Conservation (phyloP, 1,140 invertebrate genomes). For the Diabrotica undecimpunctata region DNA sequence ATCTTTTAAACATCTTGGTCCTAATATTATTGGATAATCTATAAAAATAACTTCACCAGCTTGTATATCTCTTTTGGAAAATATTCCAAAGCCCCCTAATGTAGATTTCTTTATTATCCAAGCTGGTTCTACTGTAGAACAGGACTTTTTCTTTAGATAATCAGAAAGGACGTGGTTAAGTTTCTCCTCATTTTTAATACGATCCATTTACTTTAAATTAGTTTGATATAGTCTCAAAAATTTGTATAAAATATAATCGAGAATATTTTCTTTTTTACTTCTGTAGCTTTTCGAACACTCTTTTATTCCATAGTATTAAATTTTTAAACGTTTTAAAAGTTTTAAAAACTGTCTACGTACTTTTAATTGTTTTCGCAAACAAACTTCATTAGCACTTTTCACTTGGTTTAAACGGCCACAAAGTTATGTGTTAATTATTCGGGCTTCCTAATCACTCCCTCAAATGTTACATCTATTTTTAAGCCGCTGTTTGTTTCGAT, state of each 20-base stretch:
- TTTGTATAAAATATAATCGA: too few relatives aligned
- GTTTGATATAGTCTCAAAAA: too few relatives aligned
- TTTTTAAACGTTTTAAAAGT: too few relatives aligned
- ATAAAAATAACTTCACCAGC: slow-evolving; percentile 64
- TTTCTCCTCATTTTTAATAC: slow-evolving; percentile 11
- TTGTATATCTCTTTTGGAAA: slow-evolving; percentile 60
- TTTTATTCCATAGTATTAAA: too few relatives aligned
- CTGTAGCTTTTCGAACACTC: too few relatives aligned
- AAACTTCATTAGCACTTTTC: background rate
- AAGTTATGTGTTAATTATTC: background rate
- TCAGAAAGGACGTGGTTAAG: slow-evolving; percentile 23
- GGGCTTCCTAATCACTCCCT: background rate
- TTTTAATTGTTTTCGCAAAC: too few relatives aligned
- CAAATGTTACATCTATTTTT: background rate
- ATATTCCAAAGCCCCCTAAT: slow-evolving; percentile 58
- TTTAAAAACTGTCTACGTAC: too few relatives aligned
- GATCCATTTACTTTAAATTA: too few relatives aligned
- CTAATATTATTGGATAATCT: slow-evolving; percentile 62
- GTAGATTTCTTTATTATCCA: slow-evolving; percentile 36
- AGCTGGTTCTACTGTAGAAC: slow-evolving; percentile 15
- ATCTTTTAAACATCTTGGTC: slow-evolving; percentile 53
- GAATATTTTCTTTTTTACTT: too few relatives aligned
- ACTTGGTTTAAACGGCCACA: background rate
- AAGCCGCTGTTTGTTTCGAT: too few relatives aligned
- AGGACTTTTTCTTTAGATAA: slow-evolving; percentile 26